Evolutionary conservation across 2,888 invertebrate species (phyloP).

Genomic region (Thecocarcelia acutangulata): DNA sequence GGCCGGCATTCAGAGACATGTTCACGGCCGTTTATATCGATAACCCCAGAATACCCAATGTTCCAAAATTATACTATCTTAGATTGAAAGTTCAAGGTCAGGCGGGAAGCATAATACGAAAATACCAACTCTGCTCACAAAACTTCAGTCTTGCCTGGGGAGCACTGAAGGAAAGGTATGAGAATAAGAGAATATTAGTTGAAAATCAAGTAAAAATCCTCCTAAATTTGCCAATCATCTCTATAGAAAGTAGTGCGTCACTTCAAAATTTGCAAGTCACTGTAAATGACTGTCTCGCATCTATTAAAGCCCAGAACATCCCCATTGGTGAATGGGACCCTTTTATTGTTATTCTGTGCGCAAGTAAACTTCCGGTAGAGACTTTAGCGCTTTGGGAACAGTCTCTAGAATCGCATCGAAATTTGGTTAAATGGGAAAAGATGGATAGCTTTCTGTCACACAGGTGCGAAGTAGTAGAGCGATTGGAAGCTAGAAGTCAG

Average conservation of each 20-base stretch:
- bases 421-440: too few species aligned
- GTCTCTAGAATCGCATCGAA: too few species aligned
- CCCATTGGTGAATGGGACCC: too few species aligned
- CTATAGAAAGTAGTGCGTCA: not conserved
- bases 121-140: not conserved
- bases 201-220: not conserved
- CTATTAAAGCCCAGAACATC: not conserved
- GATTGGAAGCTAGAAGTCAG: too few species aligned
- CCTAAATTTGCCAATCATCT: not conserved
- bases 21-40: too few species aligned
- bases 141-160: not conserved
- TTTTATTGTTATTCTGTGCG: not conserved
- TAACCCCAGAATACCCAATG: too few species aligned
- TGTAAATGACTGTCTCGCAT: not conserved
- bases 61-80: too few species aligned
- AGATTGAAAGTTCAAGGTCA: too few species aligned
- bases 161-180: not conserved
- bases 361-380: not conserved
- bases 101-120: not conserved
- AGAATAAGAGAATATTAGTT: not conserved
- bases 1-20: too few species aligned
- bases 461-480: too few species aligned
- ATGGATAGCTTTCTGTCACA: too few species aligned
- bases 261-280: not conserved
- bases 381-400: too few species aligned